A percentile compares a stretch with the other conserved stretches of the same genome.
phyloP scores from a whole-genome alignment of 2,888 invertebrate species.

The Agrilus cyanescens region DNA sequence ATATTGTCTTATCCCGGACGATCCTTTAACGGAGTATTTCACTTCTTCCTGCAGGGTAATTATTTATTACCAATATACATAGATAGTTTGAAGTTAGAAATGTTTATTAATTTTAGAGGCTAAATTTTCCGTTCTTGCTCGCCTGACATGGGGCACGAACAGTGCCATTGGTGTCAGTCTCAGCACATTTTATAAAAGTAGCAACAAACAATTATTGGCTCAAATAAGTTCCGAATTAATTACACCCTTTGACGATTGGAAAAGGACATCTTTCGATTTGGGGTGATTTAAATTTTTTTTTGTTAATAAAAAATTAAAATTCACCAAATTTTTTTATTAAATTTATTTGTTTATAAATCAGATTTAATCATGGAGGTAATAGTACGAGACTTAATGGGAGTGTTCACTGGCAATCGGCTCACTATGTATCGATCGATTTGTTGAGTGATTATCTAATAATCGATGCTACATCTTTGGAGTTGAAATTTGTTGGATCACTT shows the following conservation, averaged over 20 bases:
- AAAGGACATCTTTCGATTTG: slow-evolving; percentile 39
- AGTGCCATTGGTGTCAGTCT: slow-evolving; percentile 49
- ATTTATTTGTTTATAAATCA: slow-evolving; percentile 20
- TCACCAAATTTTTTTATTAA: slow-evolving; percentile 3
- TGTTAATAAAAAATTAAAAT: slow-evolving; percentile 5
- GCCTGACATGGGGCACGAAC: slow-evolving; percentile 59
- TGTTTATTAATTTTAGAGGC: slow-evolving; percentile 26
- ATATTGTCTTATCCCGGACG: slow-evolving; percentile 66
- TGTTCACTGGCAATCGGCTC: slow-evolving; percentile 47
- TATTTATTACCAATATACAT: slow-evolving; percentile 5
- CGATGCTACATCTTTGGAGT: slow-evolving; percentile 32
- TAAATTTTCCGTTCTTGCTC: slow-evolving; percentile 38
- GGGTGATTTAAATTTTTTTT: slow-evolving; percentile 30
- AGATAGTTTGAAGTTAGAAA: neutral
- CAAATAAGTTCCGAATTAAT: slow-evolving; percentile 37
- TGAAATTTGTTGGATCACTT: slow-evolving; percentile 41
- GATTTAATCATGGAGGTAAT: slow-evolving; percentile 40
- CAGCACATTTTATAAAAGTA: slow-evolving; percentile 45
- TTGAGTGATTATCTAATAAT: slow-evolving; percentile 38
- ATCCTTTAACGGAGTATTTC: slow-evolving; percentile 55
- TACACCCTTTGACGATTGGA: slow-evolving; percentile 48
- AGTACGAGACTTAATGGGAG: slow-evolving; percentile 42
- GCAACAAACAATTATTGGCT: slow-evolving; percentile 37
- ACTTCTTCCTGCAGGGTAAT: slow-evolving; percentile 44
- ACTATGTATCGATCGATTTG: slow-evolving; percentile 42